Conservation (phyloP, 2,888 invertebrate genomes). For the Drosophila anomalipes region DNA sequence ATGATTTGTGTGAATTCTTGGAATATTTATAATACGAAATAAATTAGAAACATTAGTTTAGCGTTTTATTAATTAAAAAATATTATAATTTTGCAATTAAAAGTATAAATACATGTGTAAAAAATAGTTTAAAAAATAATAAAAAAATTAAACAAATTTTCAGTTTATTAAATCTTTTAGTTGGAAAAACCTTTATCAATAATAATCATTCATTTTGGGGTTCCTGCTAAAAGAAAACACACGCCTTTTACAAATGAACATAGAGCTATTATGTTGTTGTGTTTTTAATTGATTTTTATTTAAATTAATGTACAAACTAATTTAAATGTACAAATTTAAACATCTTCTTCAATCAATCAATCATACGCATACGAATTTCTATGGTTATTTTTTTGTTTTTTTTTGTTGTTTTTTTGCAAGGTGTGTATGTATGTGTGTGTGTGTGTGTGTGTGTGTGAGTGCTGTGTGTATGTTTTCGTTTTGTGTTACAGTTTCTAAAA, state of each 20-base stretch:
- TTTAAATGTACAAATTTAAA: conserved; percentile 81
- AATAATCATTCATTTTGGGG: conserved; percentile 35
- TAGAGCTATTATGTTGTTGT: conserved; percentile 39
- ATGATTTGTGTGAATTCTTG: conserved; percentile 17
- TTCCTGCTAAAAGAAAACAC: conserved; percentile 37
- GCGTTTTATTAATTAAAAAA: conserved; percentile 47
- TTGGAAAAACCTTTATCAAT: conserved; percentile 4
- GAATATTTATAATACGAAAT: conserved; percentile 12
- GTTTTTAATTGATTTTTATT: conserved; percentile 80
- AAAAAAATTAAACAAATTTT: conserved; percentile 19
- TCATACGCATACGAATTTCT: conserved; percentile 77
- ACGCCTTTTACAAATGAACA: conserved; percentile 19
- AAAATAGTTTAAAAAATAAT: conserved; percentile 49
- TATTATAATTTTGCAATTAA: conserved; percentile 40
- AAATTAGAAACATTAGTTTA: conserved; percentile 43
- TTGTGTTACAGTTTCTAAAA: conserved; percentile 47
- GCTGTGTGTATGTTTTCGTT: conserved; percentile 34
- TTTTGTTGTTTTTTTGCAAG: conserved; percentile 22
- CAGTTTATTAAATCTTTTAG: conserved; percentile 6
- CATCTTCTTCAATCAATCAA: conserved; percentile 70
- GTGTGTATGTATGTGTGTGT: conserved; percentile 50
- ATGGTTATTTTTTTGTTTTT: conserved; percentile 50
- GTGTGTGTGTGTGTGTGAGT: conserved; percentile 24
- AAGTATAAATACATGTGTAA: conserved; percentile 36
- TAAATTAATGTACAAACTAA: conserved; percentile 83